Conservation (phyloP, 2,797 vertebrate species). For the Lepidocolaptes lacrymiger region DNA sequence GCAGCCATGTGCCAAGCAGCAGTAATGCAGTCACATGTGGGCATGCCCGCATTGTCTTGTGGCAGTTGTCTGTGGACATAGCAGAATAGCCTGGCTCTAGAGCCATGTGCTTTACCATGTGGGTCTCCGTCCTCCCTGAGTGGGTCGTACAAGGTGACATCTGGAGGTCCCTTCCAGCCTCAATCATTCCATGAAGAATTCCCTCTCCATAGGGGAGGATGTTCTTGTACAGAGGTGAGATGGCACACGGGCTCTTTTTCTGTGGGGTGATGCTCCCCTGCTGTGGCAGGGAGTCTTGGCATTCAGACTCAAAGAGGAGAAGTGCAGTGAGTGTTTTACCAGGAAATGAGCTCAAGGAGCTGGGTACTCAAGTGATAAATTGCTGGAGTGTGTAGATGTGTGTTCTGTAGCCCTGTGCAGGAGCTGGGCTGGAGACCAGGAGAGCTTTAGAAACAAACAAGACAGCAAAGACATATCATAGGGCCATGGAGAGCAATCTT, state of each 20-base stretch:
- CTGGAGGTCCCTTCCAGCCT: neutral
- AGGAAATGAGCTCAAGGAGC: neutral
- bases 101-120: neutral
- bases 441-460: neutral
- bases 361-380: neutral
- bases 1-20: neutral
- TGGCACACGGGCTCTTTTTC: neutral
- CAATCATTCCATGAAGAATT: neutral
- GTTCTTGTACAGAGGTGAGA: accelerated
- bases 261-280: neutral
- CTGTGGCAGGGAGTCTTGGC: neutral
- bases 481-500: neutral
- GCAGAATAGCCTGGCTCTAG: neutral
- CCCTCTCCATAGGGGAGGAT: accelerated
- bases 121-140: neutral
- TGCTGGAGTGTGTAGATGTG: neutral
- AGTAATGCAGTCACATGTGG: accelerated
- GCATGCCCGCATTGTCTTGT: neutral
- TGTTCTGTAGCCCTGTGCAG: neutral
- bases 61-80: neutral
- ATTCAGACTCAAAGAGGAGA: neutral
- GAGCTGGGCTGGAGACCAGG: neutral
- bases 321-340: neutral
- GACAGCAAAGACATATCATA: neutral
- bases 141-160: neutral